Evolutionary conservation across 1,140 invertebrate genomes (phyloP), one percentile per base, ranked within the genome.

Genomic region (Rhagoletis zephyria): DNA sequence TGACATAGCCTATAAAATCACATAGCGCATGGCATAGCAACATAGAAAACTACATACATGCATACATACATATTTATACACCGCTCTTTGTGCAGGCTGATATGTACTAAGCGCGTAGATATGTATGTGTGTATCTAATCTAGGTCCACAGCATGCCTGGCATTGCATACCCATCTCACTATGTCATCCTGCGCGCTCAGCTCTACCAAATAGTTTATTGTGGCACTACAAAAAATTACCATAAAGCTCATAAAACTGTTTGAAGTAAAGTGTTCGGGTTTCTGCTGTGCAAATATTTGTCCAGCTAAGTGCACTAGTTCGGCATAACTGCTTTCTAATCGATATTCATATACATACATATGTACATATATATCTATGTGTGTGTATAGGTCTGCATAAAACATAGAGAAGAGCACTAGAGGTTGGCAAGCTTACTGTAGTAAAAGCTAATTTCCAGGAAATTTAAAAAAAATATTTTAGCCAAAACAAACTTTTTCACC

Each of bases 171-270:
- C 67, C 40, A 74, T n/a, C 67, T 74, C 42, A 74, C 67, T 48
- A 7, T 74, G 67, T 74, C 67, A 74, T 74, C 67, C 67, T 74
- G 40, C 14, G 42, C 51, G 7, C 67, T 42, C 4, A 42, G 4
- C 59, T 7, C 59, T 7, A 16, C 4, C 16, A 74, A 12, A 74
- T 3, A 48, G 42, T 74, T 74, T 48, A 40, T 6, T 4, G 10
- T 74, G 67, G n/a, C 67, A 74, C 67, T 74, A 10, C 30, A 67
- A 67, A 74, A 74, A 48, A 48, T 74, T 74, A 74, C 42, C 67
- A 74, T 74, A 48, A 74, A 74, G 1, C 42, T 42, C 67, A 74
- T 74, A 74, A 74, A 74, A 14, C 42, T 74, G 12, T 74, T 48
- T n/a, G 67, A 40, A 48, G 67, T 40, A 74, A 74, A 74, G 42